phyloP scores from a whole-genome alignment of 2,797 vertebrate genomes.

The Sebastes miniatus region DNA sequence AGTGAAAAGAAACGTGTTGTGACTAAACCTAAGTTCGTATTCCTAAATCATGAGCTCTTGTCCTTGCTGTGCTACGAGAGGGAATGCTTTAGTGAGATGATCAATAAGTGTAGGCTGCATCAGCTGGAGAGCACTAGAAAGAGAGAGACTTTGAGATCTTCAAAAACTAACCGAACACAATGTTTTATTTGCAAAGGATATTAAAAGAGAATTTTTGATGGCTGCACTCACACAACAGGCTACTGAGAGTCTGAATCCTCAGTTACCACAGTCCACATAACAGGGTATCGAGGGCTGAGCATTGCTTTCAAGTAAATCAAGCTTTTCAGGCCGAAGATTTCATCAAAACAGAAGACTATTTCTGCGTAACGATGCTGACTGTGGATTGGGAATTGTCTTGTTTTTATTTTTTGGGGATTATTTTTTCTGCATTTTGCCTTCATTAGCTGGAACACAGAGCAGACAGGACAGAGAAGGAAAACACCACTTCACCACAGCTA shows the following conservation, averaged over 20 bases:
- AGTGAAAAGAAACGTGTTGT: slow-evolving; percentile 29
- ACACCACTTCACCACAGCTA: slow-evolving; percentile 17
- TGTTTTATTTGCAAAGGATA: slow-evolving; percentile 77
- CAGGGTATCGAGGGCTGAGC: slow-evolving; percentile 33
- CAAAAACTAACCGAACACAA: slow-evolving; percentile 72
- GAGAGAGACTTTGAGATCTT: slow-evolving; percentile 59
- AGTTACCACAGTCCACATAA: slow-evolving; percentile 47
- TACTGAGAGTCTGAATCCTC: slow-evolving; percentile 36
- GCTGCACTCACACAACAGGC: slow-evolving; percentile 48
- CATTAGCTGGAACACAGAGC: slow-evolving; percentile 5
- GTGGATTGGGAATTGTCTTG: slow-evolving; percentile 32
- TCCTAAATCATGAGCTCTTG: slow-evolving; percentile 72
- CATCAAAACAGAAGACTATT: slow-evolving; percentile 52
- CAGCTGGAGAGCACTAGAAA: slow-evolving; percentile 51
- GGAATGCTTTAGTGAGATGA: slow-evolving; percentile 69
- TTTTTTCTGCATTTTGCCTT: slow-evolving; percentile 36
- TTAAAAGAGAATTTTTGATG: slow-evolving; percentile 77
- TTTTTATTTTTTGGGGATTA: slow-evolving; percentile 27
- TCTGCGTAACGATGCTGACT: slow-evolving; percentile 47
- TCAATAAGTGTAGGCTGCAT: slow-evolving; percentile 72
- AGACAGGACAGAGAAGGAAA: slow-evolving; percentile 10
- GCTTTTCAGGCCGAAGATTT: slow-evolving; percentile 47
- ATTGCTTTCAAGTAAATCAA: slow-evolving; percentile 63
- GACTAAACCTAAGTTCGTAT: slow-evolving; percentile 52
- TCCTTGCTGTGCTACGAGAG: slow-evolving; percentile 63